Base-by-base conservation (phyloP, 2,113 vertebrate genomes). In the Chaenocephalus aceratus region DNA sequence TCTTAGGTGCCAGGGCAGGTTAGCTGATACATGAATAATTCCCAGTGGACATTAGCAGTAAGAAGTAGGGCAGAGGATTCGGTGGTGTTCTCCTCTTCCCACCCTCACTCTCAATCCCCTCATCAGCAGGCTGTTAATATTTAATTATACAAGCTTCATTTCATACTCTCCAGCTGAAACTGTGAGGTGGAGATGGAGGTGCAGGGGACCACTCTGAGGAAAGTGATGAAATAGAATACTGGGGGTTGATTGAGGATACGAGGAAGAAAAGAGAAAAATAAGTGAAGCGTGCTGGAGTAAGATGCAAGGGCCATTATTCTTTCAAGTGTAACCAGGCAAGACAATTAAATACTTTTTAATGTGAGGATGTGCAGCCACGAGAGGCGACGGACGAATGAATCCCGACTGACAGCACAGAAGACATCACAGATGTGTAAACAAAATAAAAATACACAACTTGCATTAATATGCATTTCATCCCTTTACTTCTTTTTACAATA, bases 91-190 rank as follows among this genome's bases (percentile, higher is more conserved):
- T 74, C 77, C 82, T 74, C 82, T 78, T 75, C 84, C 82, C 87
- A 79, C 64, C 84, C 88, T 89, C 72, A 36, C 85, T 83, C 86
- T 81, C 88, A 86, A 89, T 88, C 90, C 86, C 80, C 90, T 91
- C 89, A 93, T 94, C 92, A 92, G 91, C 90, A 88, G 82, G 65
- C 86, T 80, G 89, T 95, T 93, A 94, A 95, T 95, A 95, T 94
- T 95, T 94, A 89, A 95, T 92, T 91, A 91, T 87, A 92, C 91
- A 88, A 90, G 89, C 88, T 91, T 89, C 79, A 89, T 86, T 89
- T 90, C 86, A 77, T 80, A 80, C 85, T 87, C 80, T 85, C 72
- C 78, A 82, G 81, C 80, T 83, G 80, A 86, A 89, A 77, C 85
- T 79, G 56, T 66, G 75, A 83, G 88, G 79, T 83, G 52, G 53